phyloP scores from a whole-genome alignment of 2,113 vertebrate genomes.

The Hemiscyllium ocellatum region DNA sequence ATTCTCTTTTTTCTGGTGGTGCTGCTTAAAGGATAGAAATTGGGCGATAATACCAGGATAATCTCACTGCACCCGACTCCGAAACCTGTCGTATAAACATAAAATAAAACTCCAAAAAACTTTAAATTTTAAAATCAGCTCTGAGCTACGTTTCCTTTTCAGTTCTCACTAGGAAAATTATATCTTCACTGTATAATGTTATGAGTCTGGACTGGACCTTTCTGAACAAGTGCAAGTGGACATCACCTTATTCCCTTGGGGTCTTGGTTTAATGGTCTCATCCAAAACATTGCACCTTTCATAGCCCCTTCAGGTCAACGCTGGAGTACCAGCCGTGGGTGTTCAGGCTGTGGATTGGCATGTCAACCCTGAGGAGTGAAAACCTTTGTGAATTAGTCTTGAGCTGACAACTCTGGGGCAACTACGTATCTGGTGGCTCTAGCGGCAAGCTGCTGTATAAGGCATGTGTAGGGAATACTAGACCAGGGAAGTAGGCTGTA shows the following conservation, averaged over 20 bases:
- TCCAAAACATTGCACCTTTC: no score
- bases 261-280: no score
- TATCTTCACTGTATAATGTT: no score
- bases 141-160: no score
- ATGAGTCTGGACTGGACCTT: no score
- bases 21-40: background rate
- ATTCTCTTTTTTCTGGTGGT: background rate
- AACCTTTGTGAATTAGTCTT: background rate
- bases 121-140: no score
- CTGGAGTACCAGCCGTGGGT: background rate
- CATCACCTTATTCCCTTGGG: no score
- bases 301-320: no score
- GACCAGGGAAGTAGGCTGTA: background rate
- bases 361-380: background rate
- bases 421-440: background rate
- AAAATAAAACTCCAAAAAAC: background rate
- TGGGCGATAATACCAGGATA: background rate
- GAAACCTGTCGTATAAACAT: background rate
- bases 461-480: background rate
- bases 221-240: no score
- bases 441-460: background rate
- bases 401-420: background rate
- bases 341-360: background rate
- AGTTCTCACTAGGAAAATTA: no score
- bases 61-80: background rate